Base-by-base conservation (phyloP, 2,113 vertebrate genomes). In the Empidonax traillii region DNA sequence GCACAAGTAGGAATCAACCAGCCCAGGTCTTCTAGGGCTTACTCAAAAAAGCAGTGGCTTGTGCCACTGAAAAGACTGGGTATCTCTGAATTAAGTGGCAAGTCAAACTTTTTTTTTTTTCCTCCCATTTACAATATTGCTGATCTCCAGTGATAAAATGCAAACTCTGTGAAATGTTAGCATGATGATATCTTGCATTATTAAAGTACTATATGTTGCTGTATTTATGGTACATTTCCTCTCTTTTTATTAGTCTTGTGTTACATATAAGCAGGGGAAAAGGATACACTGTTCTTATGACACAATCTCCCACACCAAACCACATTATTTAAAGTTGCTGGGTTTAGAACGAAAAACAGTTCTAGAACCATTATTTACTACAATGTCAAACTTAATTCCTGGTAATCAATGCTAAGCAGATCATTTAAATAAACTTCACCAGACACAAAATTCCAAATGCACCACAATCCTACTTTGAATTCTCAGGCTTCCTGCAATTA, bases 291-390 rank as follows among this genome's bases (percentile, higher is more conserved):
- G 97, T 81, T 97, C 97, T 92, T 89, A 68, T 58, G 77, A 84
- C 74, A 67, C 28, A 27, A 14, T 91, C 94, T 97, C 95, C 96
- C 93, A 85, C 93, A 74, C 20, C 37, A 59, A 97, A 97, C 41
- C 81, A 85, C 92, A 49, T 65, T 97, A 62, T 82, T 82, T 96
- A 91, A 96, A 96, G 15, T 66, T 91, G 75, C 12, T 79, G 33
- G 66, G 90, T 72, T 89, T 95, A 96, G 87, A 96, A 89, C 8
- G 31, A 73, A 69, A 55, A 83, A 55, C 21, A 59, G 46, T 33
- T 88, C 61, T 22, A 72, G 10, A 7, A 75, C 41, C 0, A 0
- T 27, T n/a, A 33, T 75, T 91, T 87, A 79, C 39, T 76, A 58
- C 23, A 25, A 14, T 10, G 11, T 22, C 17, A 53, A 66, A 6